phyloP scores from a whole-genome alignment of 92 coral and sea anemone genomes.

The Phenganax stokvisi region DNA sequence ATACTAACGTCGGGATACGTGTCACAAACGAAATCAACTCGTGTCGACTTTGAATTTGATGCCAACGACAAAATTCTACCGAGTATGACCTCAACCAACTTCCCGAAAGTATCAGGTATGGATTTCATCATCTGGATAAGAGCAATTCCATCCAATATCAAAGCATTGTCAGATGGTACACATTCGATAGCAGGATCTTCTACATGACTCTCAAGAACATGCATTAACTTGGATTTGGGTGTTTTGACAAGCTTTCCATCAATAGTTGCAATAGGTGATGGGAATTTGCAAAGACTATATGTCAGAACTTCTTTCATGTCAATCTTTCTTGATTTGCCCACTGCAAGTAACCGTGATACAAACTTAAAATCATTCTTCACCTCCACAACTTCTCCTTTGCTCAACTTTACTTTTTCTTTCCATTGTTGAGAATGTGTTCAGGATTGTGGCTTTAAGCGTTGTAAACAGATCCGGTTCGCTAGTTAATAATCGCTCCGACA shows the following conservation, averaged over 20 bases:
- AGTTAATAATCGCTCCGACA: constrained; percentile 14
- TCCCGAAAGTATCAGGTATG: constrained; percentile 1
- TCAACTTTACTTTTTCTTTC: constrained; percentile 18
- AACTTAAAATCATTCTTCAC: constrained; percentile 14
- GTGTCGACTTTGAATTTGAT: constrained; percentile 1
- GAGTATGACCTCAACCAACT: constrained; percentile 4
- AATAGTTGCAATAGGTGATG: constrained; percentile 22
- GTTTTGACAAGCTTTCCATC: constrained; percentile 29
- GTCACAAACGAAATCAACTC: constrained; percentile 29
- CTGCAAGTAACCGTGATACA: constrained; percentile 17
- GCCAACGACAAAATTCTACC: neutral
- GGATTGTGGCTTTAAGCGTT: constrained; percentile 24
- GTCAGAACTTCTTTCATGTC: constrained; percentile 21
- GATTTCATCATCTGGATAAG: constrained; percentile 5
- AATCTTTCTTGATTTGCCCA: constrained; percentile 16
- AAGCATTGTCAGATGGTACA: constrained; percentile 20
- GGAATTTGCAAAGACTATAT: constrained; percentile 13
- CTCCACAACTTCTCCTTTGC: constrained; percentile 11
- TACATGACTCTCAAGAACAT: constrained; percentile 19
- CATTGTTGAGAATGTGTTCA: constrained; percentile 31
- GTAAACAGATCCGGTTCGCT: constrained; percentile 30
- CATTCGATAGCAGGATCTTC: constrained; percentile 1
- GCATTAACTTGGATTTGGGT: constrained; percentile 22
- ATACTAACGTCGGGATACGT: constrained; percentile 26
- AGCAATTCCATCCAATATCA: constrained; percentile 15